A percentile compares a stretch with the other conserved stretches of the same genome.
phyloP scores from a whole-genome alignment of 2,113 vertebrate genomes.

The Tragelaphus buxtoni region DNA sequence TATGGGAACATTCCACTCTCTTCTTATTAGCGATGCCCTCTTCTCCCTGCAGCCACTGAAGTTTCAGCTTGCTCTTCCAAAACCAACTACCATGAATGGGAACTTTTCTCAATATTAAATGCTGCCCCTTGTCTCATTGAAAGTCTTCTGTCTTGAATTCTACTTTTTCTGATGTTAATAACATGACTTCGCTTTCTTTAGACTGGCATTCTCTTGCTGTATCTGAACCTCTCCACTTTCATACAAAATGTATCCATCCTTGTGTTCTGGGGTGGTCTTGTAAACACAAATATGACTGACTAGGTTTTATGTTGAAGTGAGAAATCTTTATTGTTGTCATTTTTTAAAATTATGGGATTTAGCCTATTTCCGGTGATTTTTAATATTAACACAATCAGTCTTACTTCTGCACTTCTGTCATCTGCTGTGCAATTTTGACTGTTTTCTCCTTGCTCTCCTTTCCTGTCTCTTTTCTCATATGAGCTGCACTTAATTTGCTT shows the following conservation, averaged over 20 bases:
- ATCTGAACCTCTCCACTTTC: background rate
- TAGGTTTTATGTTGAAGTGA: background rate
- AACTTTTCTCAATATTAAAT: background rate
- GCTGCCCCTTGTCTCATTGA: background rate
- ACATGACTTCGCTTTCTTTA: background rate
- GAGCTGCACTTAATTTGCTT: background rate
- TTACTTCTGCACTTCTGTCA: background rate
- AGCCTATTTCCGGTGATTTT: background rate
- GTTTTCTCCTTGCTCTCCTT: background rate
- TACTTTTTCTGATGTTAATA: background rate
- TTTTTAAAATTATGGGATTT: background rate
- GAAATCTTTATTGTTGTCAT: background rate
- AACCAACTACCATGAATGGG: background rate
- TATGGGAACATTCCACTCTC: background rate
- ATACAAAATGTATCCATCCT: background rate
- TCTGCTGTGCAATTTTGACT: background rate
- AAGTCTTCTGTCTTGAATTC: background rate
- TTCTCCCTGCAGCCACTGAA: background rate
- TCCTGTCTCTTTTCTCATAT: background rate
- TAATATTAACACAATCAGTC: background rate
- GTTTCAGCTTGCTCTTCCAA: background rate
- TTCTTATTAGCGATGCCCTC: background rate
- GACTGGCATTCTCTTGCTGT: background rate
- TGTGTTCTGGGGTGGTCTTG: background rate
- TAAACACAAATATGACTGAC: background rate